These are phyloP conservation scores for Enteromius unitaeniatus DNA, from an alignment of 2,797 vertebrate genomes.

Conservation along the genomic window DNA sequence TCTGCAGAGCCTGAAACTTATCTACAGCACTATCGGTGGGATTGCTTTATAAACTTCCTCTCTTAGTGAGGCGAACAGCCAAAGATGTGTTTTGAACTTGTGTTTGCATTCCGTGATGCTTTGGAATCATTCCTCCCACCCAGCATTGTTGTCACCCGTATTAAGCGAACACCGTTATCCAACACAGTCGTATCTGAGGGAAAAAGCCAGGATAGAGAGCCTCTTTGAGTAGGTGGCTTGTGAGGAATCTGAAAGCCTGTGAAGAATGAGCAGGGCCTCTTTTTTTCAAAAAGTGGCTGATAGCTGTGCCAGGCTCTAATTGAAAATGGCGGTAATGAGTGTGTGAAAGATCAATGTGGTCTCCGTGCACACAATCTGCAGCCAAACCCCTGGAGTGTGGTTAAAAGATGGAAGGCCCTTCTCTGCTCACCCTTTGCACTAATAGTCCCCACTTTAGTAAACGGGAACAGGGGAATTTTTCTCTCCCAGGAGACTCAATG, in stretches of 20 bases:
- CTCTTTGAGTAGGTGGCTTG: constrained; percentile 49
- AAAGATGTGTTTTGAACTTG: constrained; percentile 23
- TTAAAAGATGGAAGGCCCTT: constrained; percentile 56
- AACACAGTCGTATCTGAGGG: constrained; percentile 26
- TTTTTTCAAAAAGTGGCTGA: constrained; percentile 59
- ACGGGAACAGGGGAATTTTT: constrained; percentile 52
- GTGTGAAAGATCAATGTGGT: constrained; percentile 64
- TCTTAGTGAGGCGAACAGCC: background rate
- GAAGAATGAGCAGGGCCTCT: constrained; percentile 58
- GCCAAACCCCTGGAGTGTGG: constrained; percentile 58
- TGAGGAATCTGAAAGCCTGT: constrained; percentile 47
- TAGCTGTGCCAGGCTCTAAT: constrained; percentile 65
- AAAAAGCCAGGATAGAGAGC: constrained; percentile 41
- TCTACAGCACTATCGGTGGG: background rate
- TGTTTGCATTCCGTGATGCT: constrained; percentile 37
- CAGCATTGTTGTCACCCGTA: constrained; percentile 34
- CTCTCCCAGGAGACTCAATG: constrained; percentile 54
- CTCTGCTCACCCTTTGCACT: constrained; percentile 47
- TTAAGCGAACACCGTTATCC: constrained; percentile 21
- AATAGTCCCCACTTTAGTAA: constrained; percentile 58
- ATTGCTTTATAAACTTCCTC: constrained; percentile 22
- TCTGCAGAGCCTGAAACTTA: background rate
- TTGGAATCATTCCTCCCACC: constrained; percentile 25
- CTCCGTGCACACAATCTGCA: constrained; percentile 54
- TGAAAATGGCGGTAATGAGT: constrained; percentile 66